These are phyloP conservation scores for Notiomystis cincta DNA, from an alignment of 2,113 vertebrate genomes.

Conservation along the genomic window DNA sequence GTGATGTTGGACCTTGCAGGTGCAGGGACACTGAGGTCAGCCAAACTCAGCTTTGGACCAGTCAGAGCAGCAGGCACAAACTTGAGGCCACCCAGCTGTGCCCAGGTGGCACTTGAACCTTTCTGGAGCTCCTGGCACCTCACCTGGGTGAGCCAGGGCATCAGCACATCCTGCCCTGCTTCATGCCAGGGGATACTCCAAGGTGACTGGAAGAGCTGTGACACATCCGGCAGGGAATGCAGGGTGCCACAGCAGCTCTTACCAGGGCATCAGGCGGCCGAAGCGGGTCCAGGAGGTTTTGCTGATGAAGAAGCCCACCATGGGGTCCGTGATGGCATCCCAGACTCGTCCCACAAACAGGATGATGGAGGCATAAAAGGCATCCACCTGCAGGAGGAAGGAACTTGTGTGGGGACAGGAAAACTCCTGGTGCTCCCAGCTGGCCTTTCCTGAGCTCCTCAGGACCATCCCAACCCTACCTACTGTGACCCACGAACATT, in stretches of 20 bases:
- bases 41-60: accelerated
- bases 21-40: accelerated
- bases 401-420: not conserved
- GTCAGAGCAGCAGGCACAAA: not conserved
- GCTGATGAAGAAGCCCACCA: conserved; percentile 92
- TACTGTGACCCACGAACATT: accelerated
- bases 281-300: conserved; percentile 83
- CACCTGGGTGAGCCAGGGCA: not conserved
- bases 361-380: conserved; percentile 89
- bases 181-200: not conserved
- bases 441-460: not conserved
- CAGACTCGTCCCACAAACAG: conserved; percentile 89
- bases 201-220: not conserved
- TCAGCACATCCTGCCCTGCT: not conserved
- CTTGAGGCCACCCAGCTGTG: not conserved
- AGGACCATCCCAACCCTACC: accelerated
- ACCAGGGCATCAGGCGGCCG: conserved; percentile 95
- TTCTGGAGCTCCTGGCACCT: not conserved
- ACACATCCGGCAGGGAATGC: not conserved
- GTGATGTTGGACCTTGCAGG: not conserved
- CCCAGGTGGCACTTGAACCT: not conserved
- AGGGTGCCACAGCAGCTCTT: not conserved
- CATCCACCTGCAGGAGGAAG: conserved; percentile 74
- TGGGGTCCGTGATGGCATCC: conserved; percentile 91
- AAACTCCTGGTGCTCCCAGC: accelerated